phyloP scores from a whole-genome alignment of 37 sponge, comb jelly and placozoan genomes.

The Agelas oroides region DNA sequence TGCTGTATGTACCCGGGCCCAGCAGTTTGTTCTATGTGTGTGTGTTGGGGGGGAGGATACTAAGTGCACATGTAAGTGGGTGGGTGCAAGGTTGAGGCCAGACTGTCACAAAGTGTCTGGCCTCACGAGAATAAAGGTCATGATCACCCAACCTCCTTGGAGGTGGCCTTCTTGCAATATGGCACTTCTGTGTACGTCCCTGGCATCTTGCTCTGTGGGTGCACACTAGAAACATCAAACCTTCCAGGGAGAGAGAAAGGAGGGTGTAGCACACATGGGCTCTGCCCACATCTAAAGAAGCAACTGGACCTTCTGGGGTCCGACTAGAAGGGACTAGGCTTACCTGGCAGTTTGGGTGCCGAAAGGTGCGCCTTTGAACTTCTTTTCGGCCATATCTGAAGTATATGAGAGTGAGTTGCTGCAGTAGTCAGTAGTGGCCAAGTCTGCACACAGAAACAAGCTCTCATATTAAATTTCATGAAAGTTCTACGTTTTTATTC shows the following conservation, averaged over 20 bases:
- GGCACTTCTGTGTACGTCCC: slow-evolving; percentile 96
- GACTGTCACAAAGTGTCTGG: not conserved
- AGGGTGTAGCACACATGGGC: no score
- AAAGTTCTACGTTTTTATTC: no score
- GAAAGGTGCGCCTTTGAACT: slow-evolving; percentile 89
- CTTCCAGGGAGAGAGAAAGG: slow-evolving; percentile 28
- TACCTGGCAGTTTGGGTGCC: slow-evolving; percentile 92
- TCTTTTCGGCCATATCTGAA: slow-evolving; percentile 72
- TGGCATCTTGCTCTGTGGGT: slow-evolving; percentile 93
- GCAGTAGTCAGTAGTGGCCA: no score
- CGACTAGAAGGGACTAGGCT: not conserved
- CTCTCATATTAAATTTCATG: no score
- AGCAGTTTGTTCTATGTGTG: slow-evolving; percentile 56
- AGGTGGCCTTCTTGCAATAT: slow-evolving; percentile 91
- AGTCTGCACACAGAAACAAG: no score
- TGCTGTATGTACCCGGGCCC: slow-evolving; percentile 91
- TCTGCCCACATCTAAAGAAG: no score
- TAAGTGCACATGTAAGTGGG: slow-evolving; percentile 7
- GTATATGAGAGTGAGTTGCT: not conserved
- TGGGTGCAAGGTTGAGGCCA: not conserved
- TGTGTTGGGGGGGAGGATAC: slow-evolving; percentile 4
- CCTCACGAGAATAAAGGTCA: not conserved
- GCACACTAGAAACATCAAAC: slow-evolving; percentile 94
- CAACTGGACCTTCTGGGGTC: no score
- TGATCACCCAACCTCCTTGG: slow-evolving; percentile 60